Percentiles rank a stretch among this genome's conserved stretches.
phyloP scores from a whole-genome alignment of 2,113 vertebrate species.

The Microtus richardsoni region DNA sequence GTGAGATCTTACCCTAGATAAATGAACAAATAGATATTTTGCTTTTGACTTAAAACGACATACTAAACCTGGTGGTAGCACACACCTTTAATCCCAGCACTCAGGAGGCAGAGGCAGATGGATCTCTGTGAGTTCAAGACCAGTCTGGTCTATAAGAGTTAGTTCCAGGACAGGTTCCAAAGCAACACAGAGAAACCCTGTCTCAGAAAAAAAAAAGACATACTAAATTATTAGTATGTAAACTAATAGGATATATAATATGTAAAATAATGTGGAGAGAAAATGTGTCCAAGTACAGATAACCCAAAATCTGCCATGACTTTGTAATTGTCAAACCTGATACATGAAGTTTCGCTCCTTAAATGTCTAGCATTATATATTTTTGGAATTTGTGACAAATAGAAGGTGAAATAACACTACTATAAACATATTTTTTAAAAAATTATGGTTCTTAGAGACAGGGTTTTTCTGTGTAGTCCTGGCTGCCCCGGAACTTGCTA shows the following conservation, averaged over 20 bases:
- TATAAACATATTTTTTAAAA: neutral
- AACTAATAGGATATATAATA: conserved; percentile 20
- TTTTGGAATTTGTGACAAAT: conserved; percentile 5
- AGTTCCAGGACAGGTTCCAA: too few relatives aligned
- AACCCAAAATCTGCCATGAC: neutral
- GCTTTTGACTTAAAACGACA: neutral
- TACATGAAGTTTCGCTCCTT: neutral
- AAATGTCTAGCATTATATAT: neutral
- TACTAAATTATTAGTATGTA: neutral
- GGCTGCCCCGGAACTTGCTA: neutral
- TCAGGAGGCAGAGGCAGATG: too few relatives aligned
- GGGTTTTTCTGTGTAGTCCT: neutral
- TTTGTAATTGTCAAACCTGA: conserved; percentile 11
- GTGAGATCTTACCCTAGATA: neutral
- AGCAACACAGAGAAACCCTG: too few relatives aligned
- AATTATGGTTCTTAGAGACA: neutral
- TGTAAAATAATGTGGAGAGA: neutral
- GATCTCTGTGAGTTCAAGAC: too few relatives aligned
- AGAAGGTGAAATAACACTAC: neutral
- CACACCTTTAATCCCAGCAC: too few relatives aligned
- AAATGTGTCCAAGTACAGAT: neutral
- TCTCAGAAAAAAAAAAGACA: neutral
- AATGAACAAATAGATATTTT: neutral
- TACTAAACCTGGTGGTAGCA: neutral
- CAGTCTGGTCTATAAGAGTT: too few relatives aligned